Evolutionary conservation across 2,113 vertebrate genomes (phyloP), one percentile per base, ranked within the genome.

Genomic region (Colinus virginianus): DNA sequence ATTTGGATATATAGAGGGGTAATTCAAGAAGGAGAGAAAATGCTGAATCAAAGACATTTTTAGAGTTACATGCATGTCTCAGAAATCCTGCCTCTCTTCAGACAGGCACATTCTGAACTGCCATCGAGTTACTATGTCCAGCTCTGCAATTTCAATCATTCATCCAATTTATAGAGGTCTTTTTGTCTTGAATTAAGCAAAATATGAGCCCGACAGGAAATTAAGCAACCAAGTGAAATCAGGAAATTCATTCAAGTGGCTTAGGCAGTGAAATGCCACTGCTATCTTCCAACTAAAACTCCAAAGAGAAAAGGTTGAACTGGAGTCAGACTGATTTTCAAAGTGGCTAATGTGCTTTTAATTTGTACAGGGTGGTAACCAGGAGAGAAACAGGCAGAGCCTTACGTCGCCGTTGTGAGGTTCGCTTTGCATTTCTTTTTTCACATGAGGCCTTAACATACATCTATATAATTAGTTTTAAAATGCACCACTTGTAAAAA

Each of bases 201-300:
- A 93, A 96, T 63, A 85, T 93, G 91, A 97, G 87, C 90, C 95
- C 87, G 95, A 96, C 92, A 95, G 96, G 95, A 97, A 97, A 96
- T 97, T 87, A 96, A 94, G 94, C 87, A 92, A 92, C 79, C 66
- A 90, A 95, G 94, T 71, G 93, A 94, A 96, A 94, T 90, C 94
- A 95, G 96, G 96, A 96, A 97, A 97, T 95, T 95, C 91, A 94
- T 94, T 96, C 92, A 91, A 95, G 88, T 89, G 94, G 71, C 81
- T 95, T 84, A 96, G 83, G 45, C 86, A 58, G 64, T 72, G 93
- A 88, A 95, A 96, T 94, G 85, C 63, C 91, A 84, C 63, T 70
- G 84, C 91, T 93, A 92, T 96, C 95, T 94, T 90, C 93, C 92
- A 90, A 94, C 78, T 85, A 21, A 49, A 78, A 90, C 82, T 83